Evolutionary conservation across 2,888 invertebrate genomes (phyloP), one percentile per base, ranked within the genome.

Genomic region (Choristoneura rosaceana): DNA sequence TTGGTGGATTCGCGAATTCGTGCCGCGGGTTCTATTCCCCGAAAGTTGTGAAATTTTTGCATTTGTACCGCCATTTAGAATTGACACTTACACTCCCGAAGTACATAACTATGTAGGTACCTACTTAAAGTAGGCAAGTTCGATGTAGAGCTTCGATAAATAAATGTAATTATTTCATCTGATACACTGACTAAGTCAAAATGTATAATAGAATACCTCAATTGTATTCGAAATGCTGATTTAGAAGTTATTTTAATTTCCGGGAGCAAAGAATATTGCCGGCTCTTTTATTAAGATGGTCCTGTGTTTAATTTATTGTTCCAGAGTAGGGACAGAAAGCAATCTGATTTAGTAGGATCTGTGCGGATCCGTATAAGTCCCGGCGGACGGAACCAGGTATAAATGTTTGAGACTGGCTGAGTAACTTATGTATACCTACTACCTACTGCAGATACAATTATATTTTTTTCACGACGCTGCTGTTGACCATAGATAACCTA

Each of bases 281-380:
- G 50, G 17, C 52, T 61, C 60, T 52, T 60, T 59, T 65, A 70
- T 52, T 65, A 70, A 60, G 38, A 67, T 25, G 67, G 67, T 38
- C 67, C 55, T 47, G 47, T 68, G 71, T 38, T 71, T 71, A 68
- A 71, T 71, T 71, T 68, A 68, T 63, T 62, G 71, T 62, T 71
- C 41, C 62, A 63, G 67, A 71, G 62, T 62, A 63, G 62, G 67
- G 71, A 58, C 71, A 63, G 67, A 71, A 33, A 61, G 33, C 67
- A 67, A 71, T 67, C 71, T 67, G 71, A 71, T 62, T 71, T 71
- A 71, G 62, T 71, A 47, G 58, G 67, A 67, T 59, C 62, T 68
- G 38, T 59, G 58, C 25, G 66, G 55, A 55, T 50, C 71, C 67
- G 71, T 41, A 61, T 66, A 45, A 63, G 25, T 68, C 71, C 62